Evolutionary conservation across 2,888 invertebrate species (phyloP).

Genomic region (Rhodophaea formosa): DNA sequence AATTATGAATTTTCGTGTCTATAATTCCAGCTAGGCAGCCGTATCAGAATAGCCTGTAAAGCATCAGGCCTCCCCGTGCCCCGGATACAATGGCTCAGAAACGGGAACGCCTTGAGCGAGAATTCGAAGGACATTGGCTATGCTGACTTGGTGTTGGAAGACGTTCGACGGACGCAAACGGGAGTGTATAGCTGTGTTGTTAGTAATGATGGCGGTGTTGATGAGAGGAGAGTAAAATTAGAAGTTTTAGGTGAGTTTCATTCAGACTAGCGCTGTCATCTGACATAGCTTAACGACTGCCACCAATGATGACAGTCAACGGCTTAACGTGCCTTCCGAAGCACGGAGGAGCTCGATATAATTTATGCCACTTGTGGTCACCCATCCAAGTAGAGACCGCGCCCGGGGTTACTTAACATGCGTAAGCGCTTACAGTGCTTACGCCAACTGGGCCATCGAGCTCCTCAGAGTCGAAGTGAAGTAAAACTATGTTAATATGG

Average conservation of each 20-base stretch:
- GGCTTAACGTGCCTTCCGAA: too few species aligned
- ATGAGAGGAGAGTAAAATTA: conserved; percentile 54
- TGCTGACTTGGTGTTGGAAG: conserved; percentile 54
- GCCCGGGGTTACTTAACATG: too few species aligned
- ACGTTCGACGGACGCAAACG: conserved; percentile 42
- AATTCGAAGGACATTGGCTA: conserved; percentile 46
- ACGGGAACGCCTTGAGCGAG: conserved; percentile 48
- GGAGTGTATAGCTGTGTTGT: conserved; percentile 82
- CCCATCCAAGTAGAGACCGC: too few species aligned
- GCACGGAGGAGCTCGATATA: too few species aligned
- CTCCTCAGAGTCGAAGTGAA: too few species aligned
- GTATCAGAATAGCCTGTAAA: conserved; percentile 67
- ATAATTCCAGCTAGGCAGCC: conserved; percentile 51
- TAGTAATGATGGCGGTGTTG: conserved; percentile 76
- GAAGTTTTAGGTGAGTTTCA: conserved; percentile 61
- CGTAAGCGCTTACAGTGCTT: too few species aligned
- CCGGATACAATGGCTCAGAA: conserved; percentile 81
- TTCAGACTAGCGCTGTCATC: too few species aligned
- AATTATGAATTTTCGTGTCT: not conserved
- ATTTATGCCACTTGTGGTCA: too few species aligned
- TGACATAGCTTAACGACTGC: too few species aligned
- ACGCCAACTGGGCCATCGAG: too few species aligned
- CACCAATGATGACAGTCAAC: too few species aligned
- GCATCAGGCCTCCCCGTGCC: conserved; percentile 82
- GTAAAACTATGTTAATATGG: too few species aligned